These are phyloP conservation scores for Oryzaephilus surinamensis DNA, from an alignment of 1,140 invertebrate genomes.

Conservation along the genomic window DNA sequence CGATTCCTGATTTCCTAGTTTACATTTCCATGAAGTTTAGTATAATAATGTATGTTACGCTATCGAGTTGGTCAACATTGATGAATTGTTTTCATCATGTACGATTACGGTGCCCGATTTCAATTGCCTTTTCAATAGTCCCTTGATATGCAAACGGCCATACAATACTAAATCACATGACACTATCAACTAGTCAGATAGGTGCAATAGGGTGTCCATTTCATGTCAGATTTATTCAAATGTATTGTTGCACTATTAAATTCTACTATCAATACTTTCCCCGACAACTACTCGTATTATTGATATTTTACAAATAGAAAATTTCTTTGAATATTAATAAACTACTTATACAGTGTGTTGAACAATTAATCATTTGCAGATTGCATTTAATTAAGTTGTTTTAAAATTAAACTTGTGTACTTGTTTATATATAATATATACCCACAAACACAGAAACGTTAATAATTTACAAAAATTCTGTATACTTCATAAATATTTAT, in stretches of 20 bases:
- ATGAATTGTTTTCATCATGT: constrained; percentile 38
- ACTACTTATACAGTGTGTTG: too few relatives aligned
- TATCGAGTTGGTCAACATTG: constrained; percentile 27
- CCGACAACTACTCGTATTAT: too few relatives aligned
- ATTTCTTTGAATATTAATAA: too few relatives aligned
- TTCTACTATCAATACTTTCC: too few relatives aligned
- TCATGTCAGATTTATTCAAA: constrained; percentile 25
- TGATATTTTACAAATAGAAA: too few relatives aligned
- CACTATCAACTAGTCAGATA: constrained; percentile 30
- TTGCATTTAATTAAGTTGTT: too few relatives aligned
- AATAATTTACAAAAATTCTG: too few relatives aligned
- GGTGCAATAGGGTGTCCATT: constrained; percentile 28
- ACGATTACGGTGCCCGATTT: constrained; percentile 34
- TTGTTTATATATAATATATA: too few relatives aligned
- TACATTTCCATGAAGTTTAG: constrained; percentile 21
- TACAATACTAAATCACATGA: constrained; percentile 33
- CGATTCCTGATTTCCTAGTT: constrained; percentile 3
- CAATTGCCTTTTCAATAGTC: constrained; percentile 36
- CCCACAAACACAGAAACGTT: too few relatives aligned
- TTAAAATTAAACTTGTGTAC: too few relatives aligned
- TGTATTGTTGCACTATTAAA: constrained; percentile 13
- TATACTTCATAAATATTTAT: too few relatives aligned
- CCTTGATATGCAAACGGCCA: constrained; percentile 30
- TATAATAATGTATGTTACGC: constrained; percentile 6
- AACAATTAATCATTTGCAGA: too few relatives aligned